phyloP scores from a whole-genome alignment of 2,888 invertebrate species.

The Amblyjoppa fuscipennis region DNA sequence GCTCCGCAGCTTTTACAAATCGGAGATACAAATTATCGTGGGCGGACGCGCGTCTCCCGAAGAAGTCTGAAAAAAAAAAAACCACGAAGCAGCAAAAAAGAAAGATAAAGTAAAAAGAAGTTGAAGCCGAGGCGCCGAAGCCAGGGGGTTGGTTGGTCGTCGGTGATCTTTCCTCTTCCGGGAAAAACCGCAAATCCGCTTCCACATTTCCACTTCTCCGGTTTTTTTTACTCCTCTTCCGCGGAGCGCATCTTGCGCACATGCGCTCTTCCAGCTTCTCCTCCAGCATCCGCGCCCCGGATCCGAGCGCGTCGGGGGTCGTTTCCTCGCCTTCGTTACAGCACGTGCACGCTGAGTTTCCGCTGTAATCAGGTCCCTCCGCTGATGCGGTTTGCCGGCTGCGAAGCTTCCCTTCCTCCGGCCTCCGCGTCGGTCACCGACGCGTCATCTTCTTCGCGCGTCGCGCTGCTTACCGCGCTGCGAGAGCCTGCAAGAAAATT shows the following conservation, averaged over 20 bases:
- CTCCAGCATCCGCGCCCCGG: constrained; percentile 7
- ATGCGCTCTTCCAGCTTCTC: constrained; percentile 1
- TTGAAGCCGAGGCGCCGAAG: not conserved
- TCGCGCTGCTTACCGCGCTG: not conserved
- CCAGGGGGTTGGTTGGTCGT: constrained; percentile 6
- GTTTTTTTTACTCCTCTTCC: constrained; percentile 6
- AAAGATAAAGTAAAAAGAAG: constrained; percentile 8
- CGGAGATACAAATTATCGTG: constrained; percentile 80
- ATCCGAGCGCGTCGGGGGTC: constrained; percentile 67
- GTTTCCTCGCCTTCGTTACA: constrained; percentile 55
- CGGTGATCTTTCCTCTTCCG: constrained; percentile 43
- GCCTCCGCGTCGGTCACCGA: constrained; percentile 20
- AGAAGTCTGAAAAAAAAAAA: constrained; percentile 43
- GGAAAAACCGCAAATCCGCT: constrained; percentile 67
- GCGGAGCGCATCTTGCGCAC: not conserved
- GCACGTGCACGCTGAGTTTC: constrained; percentile 16
- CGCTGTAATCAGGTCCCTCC: not conserved
- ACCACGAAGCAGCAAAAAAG: constrained; percentile 6
- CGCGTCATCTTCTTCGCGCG: constrained; percentile 29
- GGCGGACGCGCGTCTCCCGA: constrained; percentile 49
- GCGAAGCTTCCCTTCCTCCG: constrained; percentile 13
- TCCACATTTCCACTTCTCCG: constrained; percentile 22
- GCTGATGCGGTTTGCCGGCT: constrained; percentile 22
- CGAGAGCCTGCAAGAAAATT: constrained; percentile 67
- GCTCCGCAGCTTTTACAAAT: constrained; percentile 72